A percentile compares a stretch with the other conserved stretches of the same genome.
These are phyloP conservation scores for Lasiurus borealis DNA, from an alignment of 2,113 vertebrate genomes.

Conservation along the genomic window DNA sequence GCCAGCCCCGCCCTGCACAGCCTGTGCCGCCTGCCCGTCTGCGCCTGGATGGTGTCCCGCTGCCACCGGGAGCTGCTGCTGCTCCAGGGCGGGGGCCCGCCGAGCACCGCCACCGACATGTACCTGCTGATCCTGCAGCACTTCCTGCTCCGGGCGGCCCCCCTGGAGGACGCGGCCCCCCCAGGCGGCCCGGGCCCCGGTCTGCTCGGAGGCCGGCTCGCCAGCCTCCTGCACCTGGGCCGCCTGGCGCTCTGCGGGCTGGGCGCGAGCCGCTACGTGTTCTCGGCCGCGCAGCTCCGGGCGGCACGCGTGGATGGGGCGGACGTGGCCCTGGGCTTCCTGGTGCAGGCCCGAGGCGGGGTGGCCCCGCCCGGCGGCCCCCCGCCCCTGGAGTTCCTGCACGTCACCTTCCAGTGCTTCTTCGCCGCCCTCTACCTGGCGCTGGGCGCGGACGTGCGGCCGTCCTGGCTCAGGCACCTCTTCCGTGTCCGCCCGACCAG, in stretches of 20 bases:
- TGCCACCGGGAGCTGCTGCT: slow-evolving; percentile 90
- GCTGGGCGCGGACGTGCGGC: slow-evolving; percentile 74
- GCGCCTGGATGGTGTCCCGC: slow-evolving; percentile 93
- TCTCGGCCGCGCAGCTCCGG: slow-evolving; percentile 87
- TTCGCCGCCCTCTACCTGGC: slow-evolving; percentile 90
- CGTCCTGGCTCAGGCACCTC: slow-evolving; percentile 82
- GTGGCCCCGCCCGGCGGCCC: background rate
- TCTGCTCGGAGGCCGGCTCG: slow-evolving; percentile 82
- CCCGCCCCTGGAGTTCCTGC: slow-evolving; percentile 88
- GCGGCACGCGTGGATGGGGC: slow-evolving; percentile 83
- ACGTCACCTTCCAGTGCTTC: slow-evolving; percentile 93
- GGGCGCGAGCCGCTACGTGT: slow-evolving; percentile 87
- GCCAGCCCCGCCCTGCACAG: slow-evolving; percentile 88
- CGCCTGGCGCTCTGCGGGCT: slow-evolving; percentile 89
- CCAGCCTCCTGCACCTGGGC: slow-evolving; percentile 86
- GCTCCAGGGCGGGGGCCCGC: slow-evolving; percentile 78
- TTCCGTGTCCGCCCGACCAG: slow-evolving; percentile 80
- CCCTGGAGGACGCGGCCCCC: background rate
- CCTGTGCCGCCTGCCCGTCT: slow-evolving; percentile 92
- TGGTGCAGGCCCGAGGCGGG: slow-evolving; percentile 84
- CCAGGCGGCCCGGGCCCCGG: rapidly evolving
- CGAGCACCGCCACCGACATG: slow-evolving; percentile 90
- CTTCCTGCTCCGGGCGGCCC: slow-evolving; percentile 83
- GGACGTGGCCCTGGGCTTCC: slow-evolving; percentile 89
- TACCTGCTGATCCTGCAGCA: slow-evolving; percentile 91